Percentiles rank a stretch among this genome's conserved stretches.
phyloP scores from a whole-genome alignment of 2,888 invertebrate genomes.

The Frankliniella intonsa region DNA sequence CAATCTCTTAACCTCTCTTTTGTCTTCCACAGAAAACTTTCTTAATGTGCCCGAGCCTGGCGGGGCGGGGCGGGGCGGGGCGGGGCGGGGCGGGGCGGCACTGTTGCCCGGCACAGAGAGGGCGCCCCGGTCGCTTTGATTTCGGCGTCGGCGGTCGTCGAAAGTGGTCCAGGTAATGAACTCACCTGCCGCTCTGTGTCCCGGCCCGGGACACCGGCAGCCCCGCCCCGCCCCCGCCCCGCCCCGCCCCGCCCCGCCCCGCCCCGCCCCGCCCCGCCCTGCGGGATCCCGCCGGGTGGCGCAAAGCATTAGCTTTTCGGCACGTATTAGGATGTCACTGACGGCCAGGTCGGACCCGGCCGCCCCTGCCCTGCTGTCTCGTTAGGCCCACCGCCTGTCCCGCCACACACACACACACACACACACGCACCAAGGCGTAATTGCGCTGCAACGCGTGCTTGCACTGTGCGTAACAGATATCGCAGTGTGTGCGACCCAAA shows the following conservation, averaged over 20 bases:
- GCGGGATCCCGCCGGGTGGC: background rate
- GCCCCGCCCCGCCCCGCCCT: background rate
- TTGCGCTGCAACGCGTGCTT: too few relatives aligned
- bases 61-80: background rate
- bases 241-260: background rate
- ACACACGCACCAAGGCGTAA: background rate
- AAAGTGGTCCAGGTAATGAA: constrained; percentile 25
- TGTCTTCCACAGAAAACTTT: constrained; percentile 20
- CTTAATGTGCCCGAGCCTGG: background rate
- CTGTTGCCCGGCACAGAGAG: background rate
- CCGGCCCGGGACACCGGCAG: too few relatives aligned
- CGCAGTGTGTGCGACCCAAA: too few relatives aligned
- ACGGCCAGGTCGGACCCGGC: background rate
- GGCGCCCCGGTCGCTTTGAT: background rate
- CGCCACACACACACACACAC: constrained; percentile 18
- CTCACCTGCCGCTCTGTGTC: background rate
- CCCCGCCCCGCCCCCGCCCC: background rate
- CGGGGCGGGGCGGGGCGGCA: background rate
- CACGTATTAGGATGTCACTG: constrained; percentile 25
- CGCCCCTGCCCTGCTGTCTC: background rate
- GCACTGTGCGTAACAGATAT: too few relatives aligned
- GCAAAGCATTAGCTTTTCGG: constrained; percentile 16
- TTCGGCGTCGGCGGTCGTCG: constrained; percentile 2
- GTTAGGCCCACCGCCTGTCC: background rate
- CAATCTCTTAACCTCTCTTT: constrained; percentile 3